A percentile compares a stretch with the other conserved stretches of the same genome.
These are phyloP conservation scores for Salvelinus alpinus DNA, from an alignment of 2,113 vertebrate genomes.

Conservation along the genomic window DNA sequence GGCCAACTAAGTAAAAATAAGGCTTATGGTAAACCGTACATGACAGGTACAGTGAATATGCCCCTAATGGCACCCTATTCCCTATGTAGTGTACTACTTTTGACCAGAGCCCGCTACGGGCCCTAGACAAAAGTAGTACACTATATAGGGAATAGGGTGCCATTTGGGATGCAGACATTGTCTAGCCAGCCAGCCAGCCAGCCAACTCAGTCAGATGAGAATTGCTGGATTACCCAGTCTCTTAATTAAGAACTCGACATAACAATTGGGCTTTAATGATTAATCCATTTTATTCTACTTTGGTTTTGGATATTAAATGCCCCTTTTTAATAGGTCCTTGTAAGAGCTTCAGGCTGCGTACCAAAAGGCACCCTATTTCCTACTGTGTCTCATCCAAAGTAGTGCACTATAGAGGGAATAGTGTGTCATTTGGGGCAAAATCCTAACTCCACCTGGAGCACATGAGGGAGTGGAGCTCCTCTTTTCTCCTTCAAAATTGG, in stretches of 20 bases:
- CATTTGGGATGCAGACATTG: too few species aligned
- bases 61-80: too few species aligned
- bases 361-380: too few species aligned
- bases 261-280: constrained; percentile 5
- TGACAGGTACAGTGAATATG: neutral
- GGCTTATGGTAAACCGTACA: neutral
- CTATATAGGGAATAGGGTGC: too few species aligned
- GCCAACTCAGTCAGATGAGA: constrained; percentile 1
- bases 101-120: neutral
- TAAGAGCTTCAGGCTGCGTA: neutral
- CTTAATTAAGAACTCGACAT: neutral
- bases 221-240: neutral
- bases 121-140: too few species aligned
- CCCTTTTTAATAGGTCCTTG: constrained; percentile 1
- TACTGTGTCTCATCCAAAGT: too few species aligned
- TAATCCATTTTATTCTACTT: constrained; percentile 9
- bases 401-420: neutral
- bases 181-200: constrained; percentile 1
- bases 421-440: neutral
- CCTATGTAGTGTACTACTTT: too few species aligned
- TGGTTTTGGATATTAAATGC: constrained; percentile 9
- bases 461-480: neutral
- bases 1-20: neutral
- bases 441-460: neutral
- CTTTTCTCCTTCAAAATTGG: neutral